Conservation (phyloP, 2,888 invertebrate species). For the Microplitis manilae region DNA sequence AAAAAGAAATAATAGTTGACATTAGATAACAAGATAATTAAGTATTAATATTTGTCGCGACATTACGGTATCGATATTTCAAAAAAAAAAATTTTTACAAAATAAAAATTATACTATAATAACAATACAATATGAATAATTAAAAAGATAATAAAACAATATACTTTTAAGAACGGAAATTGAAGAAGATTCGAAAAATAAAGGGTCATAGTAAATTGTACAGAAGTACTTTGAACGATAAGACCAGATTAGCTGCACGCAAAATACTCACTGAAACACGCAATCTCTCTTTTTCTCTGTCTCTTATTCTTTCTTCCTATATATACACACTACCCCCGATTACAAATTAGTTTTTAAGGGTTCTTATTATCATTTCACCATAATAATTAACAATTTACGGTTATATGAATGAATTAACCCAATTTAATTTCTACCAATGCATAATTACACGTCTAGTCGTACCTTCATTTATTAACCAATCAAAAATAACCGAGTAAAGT, state of each 20-base stretch:
- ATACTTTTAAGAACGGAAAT: background rate
- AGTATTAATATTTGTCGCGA: background rate
- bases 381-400: slow-evolving; percentile 45
- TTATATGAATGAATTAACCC: slow-evolving; percentile 46
- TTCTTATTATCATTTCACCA: slow-evolving; percentile 33
- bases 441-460: slow-evolving; percentile 6
- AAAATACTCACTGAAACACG: slow-evolving; percentile 10
- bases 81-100: background rate
- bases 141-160: background rate
- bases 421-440: slow-evolving; percentile 39
- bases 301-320: background rate
- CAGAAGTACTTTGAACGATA: background rate
- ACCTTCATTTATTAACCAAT: slow-evolving; percentile 17
- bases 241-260: background rate
- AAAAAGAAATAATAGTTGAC: background rate
- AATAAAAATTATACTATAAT: background rate
- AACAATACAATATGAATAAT: background rate
- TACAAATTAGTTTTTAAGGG: slow-evolving; percentile 30
- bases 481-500: background rate
- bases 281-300: background rate
- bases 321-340: background rate
- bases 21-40: background rate
- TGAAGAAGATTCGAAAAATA: background rate
- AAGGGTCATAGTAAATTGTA: background rate
- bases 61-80: background rate